Evolutionary conservation across 2,113 vertebrate genomes (phyloP).

Genomic region (Cavia aperea): DNA sequence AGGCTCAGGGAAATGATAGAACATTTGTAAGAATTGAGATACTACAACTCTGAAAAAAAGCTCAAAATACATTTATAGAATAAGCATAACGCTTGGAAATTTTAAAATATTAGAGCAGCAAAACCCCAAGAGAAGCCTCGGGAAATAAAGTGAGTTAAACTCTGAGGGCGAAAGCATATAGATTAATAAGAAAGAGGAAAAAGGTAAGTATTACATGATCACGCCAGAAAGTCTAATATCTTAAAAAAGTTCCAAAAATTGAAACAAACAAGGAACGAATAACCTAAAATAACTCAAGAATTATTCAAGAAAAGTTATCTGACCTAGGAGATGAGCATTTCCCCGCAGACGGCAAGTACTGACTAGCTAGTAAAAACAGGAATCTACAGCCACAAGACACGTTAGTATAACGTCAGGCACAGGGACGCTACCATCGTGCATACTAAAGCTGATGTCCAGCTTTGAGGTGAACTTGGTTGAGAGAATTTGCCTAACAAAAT

Average conservation of each 20-base stretch:
- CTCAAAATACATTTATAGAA: not conserved
- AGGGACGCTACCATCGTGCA: not conserved
- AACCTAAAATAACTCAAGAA: not conserved
- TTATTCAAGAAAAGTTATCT: not conserved
- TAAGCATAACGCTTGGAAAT: not conserved
- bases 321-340: not conserved
- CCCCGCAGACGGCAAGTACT: not conserved
- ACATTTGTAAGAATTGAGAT: not conserved
- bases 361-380: not conserved
- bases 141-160: not conserved
- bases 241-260: not conserved
- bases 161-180: not conserved
- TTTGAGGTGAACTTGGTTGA: not conserved
- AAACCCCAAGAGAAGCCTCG: not conserved
- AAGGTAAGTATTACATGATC: not conserved
- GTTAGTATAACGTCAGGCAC: not conserved
- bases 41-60: not conserved
- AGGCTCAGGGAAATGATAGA: not conserved
- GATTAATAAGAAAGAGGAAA: not conserved
- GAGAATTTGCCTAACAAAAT: not conserved
- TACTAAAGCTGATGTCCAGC: not conserved
- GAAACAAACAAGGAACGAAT: not conserved
- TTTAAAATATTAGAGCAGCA: not conserved
- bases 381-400: not conserved
- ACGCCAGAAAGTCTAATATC: not conserved